Base-by-base conservation (phyloP, 1,140 invertebrate species). In the Odontomachus brunneus region DNA sequence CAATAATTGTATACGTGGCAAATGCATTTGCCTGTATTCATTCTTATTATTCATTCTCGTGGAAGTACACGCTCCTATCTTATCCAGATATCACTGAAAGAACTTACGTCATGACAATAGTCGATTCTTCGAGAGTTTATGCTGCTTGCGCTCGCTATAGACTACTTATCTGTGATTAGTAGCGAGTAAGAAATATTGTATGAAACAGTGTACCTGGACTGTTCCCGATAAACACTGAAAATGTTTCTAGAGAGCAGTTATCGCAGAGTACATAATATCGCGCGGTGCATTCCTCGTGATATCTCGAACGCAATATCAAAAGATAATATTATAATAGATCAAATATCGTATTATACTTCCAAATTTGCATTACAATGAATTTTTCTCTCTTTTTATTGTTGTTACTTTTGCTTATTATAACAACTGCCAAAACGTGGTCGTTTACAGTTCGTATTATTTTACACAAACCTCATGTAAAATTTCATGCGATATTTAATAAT, bases 141-240 rank as follows among this genome's bases (percentile, higher is more conserved):
- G 11, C 19, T 26, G 4, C 48, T 53, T 3, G 11, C 33, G 53
- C 9, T 44, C 17, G 19, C 51, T 48, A n/a, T 24, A 33, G 17
- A 69, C 17, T 57, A 71, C 14, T 71, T 80, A 69, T 78, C 63
- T 69, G n/a, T 15, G 44, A 48, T 80, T 71, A 71, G 51, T 17
- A 17, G 29, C 19, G 14, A 80, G 26, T 26, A 69, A 48, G 29
- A 57, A 62, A 69, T 38, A n/a, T 78, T 29, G 63, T 38, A 14
- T 49, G 14, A 29, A 63, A 49, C 19, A 38, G 11, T 24, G 7
- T 69, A 22, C 4, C n/a, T 19, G n/a, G 7, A 19, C n/a, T 22
- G 19, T 7, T 51, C 3, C 17, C 29, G 9, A 76, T 76, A 76
- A 78, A 63, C 0, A 55, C 15, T 33, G 22, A 38, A 29, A 44